Evolutionary conservation across 2,888 invertebrate species (phyloP), one percentile per base, ranked within the genome.

Genomic region (Leptinotarsa juncta): DNA sequence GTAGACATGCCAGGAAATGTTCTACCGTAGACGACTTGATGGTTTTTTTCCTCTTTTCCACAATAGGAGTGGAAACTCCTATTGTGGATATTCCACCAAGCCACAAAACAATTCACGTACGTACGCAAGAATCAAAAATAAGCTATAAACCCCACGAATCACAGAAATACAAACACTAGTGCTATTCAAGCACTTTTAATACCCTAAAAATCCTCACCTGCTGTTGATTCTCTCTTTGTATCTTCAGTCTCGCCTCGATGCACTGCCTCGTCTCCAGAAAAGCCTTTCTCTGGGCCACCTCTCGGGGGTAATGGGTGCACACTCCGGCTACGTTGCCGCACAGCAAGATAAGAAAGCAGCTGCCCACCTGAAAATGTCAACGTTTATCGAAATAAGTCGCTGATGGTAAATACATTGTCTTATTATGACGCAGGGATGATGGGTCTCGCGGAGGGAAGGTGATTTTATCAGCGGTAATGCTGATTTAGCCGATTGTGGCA

Each of bases 181-280:
- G n/a, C 18, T n/a, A 12, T 10, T 53, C 53, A 18, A 18, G 18
- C 53, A 53, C 53, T 18, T 18, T 18, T 18, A n/a, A 57, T 18
- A 3, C 20, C 20, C 53, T 32, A 26, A 26, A 51, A 23, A 62
- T 67, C 18, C 53, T 85, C 88, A 97, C 97, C 95, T 97, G 97
- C 89, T 97, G 96, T 86, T 97, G 96, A 88, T 97, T 98, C 88
- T 97, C 97, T 78, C 96, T 91, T 88, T 97, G 97, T 26, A 95
- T 97, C 79, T 94, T 94, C 65, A 97, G 91, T 42, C 97, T 91
- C 0, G 97, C 96, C 87, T 97, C 96, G 68, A 98, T 95, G 89
- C 97, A 97, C 87, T 95, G 94, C 65, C 97, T 90, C n/a, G 97
- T 97, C 90, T 97, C 97, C 53, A 97, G 90, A 89, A 97, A 97